Conservation (phyloP, 2,888 invertebrate species). For the Actias luna region DNA sequence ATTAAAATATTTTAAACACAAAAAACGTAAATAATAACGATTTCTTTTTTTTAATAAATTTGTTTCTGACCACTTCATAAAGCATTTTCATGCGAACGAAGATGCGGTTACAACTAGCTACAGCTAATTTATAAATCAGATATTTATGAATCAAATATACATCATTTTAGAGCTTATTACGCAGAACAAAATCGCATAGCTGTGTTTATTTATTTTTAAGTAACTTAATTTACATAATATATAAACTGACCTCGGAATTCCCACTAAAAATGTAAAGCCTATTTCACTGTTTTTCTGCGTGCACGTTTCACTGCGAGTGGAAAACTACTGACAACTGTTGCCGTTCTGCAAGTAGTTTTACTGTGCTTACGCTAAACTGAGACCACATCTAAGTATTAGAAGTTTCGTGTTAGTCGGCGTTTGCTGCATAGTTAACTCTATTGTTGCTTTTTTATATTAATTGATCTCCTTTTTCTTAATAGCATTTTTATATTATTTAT, state of each 20-base stretch:
- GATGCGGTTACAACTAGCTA: no score
- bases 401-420: neutral
- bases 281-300: conserved; percentile 9
- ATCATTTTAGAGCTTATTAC: neutral
- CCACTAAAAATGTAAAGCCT: neutral
- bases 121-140: no score
- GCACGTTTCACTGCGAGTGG: conserved; percentile 3
- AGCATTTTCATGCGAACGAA: no score
- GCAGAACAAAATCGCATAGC: neutral
- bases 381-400: neutral
- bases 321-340: conserved; percentile 10
- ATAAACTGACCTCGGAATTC: conserved; percentile 10
- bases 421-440: neutral
- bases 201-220: neutral
- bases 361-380: conserved; percentile 22
- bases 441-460: neutral
- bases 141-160: no score
- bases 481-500: no score
- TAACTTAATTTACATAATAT: neutral
- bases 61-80: no score
- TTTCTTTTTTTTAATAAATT: no score
- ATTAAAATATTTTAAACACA: no score
- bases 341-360: conserved; percentile 41
- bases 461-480: neutral
- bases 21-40: no score